These are phyloP conservation scores for Pentalonia nigronervosa DNA, from an alignment of 1,140 invertebrate genomes.

Conservation along the genomic window DNA sequence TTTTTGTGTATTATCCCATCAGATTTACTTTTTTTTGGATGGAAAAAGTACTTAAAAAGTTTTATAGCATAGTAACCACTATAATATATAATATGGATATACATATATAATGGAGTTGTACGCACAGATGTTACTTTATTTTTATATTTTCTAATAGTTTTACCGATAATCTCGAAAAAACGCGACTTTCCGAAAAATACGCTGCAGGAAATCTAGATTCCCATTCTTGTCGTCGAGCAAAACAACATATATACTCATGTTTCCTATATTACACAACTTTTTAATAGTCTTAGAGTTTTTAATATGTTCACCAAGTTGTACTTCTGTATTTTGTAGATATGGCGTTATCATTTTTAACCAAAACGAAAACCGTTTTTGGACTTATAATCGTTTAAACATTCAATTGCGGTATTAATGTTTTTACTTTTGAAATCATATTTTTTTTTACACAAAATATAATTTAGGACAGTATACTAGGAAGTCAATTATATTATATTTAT, in stretches of 20 bases:
- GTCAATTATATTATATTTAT: neutral
- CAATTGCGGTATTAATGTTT: neutral
- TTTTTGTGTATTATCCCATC: neutral
- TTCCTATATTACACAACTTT: neutral
- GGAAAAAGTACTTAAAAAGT: neutral
- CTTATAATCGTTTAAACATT: neutral
- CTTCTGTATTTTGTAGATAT: neutral
- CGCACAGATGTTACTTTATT: neutral
- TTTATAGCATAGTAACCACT: neutral
- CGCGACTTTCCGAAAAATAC: neutral
- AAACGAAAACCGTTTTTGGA: neutral
- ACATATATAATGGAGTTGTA: neutral
- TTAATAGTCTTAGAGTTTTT: neutral
- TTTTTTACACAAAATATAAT: neutral
- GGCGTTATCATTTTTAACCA: neutral
- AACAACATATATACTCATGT: neutral
- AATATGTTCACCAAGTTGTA: neutral
- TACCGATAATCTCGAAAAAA: neutral
- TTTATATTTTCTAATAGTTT: constrained; percentile 11
- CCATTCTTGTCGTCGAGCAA: neutral
- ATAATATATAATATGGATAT: neutral
- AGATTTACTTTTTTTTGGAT: neutral
- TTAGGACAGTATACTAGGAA: neutral
- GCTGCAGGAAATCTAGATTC: neutral
- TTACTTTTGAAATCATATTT: neutral